Base-by-base conservation (phyloP, 2,888 invertebrate species). In the Elmis aenea region DNA sequence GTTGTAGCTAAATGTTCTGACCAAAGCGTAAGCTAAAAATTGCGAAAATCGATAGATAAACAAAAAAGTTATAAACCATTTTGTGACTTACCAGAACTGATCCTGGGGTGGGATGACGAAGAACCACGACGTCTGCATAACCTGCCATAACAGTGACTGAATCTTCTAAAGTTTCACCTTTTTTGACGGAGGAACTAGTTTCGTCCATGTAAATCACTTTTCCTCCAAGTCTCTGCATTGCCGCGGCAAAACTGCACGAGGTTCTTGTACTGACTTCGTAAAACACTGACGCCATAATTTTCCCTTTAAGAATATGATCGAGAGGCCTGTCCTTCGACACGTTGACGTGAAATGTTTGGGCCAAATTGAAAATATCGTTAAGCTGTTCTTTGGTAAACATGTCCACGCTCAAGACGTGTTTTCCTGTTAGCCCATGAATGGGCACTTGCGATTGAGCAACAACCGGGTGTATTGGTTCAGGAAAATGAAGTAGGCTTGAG, bases 191-290 rank as follows among this genome's bases (percentile, higher is more conserved):
- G 0, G 96, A 96, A 42, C 83, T 86, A 0, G 81, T 79, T 51
- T 88, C 86, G 60, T 96, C 89, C 69, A 96, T 88, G 59, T 86
- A 79, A 52, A 95, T 82, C 1, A 97, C 93, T 13, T 81, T 79
- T 0, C 97, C 99, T 4, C 99, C 99, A 3, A 99, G 76, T 45
- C 96, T 75, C 63, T 91, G 87, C 93, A 97, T 96, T 1, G 99
- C 99, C 0, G 92, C 90, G 0, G 90, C 79, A 71, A 99, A 99
- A 62, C 96, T 97, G 64, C 91, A 90, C 54, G 86, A 85, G 0
- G 99, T 99, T 42, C 99, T 76, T 0, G 99, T 99, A 62, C 95
- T 96, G 0, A 85, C 93, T 76, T 99, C 99, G 68, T 93, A 99
- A 68, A 99, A 99, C 61, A 99, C 81, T 0, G 89, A 90, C 2